Percentiles rank a stretch among this genome's conserved stretches.
Conservation (phyloP, 2,797 vertebrate genomes). For the Poeciliopsis turneri region DNA sequence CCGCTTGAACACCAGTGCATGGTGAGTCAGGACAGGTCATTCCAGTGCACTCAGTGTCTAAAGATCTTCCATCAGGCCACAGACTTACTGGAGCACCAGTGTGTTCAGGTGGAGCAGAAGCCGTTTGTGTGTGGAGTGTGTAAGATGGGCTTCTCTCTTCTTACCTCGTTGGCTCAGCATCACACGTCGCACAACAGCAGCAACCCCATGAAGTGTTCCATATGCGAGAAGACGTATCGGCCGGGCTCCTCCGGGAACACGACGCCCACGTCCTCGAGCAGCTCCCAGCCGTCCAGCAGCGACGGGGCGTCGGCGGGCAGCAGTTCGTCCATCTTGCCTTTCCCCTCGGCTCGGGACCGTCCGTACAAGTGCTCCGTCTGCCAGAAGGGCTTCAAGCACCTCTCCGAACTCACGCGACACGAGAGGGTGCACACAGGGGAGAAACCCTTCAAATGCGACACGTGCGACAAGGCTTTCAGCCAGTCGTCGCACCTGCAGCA, state of each 20-base stretch:
- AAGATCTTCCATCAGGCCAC: slow-evolving; percentile 99
- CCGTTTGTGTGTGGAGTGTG: slow-evolving; percentile 97
- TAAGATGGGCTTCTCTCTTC: slow-evolving; percentile 98
- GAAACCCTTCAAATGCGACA: slow-evolving; percentile 96
- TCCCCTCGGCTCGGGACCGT: slow-evolving; percentile 84
- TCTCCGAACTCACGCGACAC: slow-evolving; percentile 94
- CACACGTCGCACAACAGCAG: slow-evolving; percentile 91
- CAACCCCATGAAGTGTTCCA: slow-evolving; percentile 94
- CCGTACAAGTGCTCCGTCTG: slow-evolving; percentile 96
- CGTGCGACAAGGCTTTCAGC: slow-evolving; percentile 98
- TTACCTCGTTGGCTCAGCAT: slow-evolving; percentile 95
- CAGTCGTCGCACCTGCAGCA: slow-evolving; percentile 97
- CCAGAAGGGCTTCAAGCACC: slow-evolving; percentile 97
- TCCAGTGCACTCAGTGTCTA: slow-evolving; percentile 98
- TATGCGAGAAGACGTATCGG: slow-evolving; percentile 97
- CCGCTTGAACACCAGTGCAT: slow-evolving; percentile 97
- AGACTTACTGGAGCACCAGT: slow-evolving; percentile 95
- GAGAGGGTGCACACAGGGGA: slow-evolving; percentile 96
- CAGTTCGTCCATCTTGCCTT: slow-evolving; percentile 73
- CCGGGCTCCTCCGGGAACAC: slow-evolving; percentile 80
- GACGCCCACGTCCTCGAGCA: slow-evolving; percentile 74
- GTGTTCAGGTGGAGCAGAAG: slow-evolving; percentile 97
- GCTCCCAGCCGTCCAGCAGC: slow-evolving; percentile 70
- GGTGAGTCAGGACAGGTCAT: slow-evolving; percentile 92
- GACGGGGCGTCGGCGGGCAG: slow-evolving; percentile 76